Evolutionary conservation across 2,797 vertebrate species (phyloP).

Genomic region (Centroberyx gerrardi): DNA sequence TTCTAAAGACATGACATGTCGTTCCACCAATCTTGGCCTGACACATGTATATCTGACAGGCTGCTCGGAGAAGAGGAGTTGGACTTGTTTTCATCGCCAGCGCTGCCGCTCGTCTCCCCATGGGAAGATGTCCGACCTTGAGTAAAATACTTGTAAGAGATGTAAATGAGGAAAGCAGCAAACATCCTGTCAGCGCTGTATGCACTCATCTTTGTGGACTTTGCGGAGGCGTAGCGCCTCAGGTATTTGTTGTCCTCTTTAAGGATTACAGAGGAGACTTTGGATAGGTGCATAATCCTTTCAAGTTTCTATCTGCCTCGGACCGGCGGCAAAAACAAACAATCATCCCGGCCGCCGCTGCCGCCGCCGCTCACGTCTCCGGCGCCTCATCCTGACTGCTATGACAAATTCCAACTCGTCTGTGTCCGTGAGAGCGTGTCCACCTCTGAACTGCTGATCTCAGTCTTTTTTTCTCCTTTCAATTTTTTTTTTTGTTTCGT

Average conservation of each 20-base stretch:
- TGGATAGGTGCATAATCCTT: conserved; percentile 61
- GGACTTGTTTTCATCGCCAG: conserved; percentile 42
- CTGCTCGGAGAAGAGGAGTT: conserved; percentile 28
- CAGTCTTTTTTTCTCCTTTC: conserved; percentile 4
- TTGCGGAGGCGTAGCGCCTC: conserved; percentile 56
- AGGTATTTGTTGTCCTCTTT: conserved; percentile 75
- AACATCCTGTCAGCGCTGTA: conserved; percentile 48
- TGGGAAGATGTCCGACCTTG: conserved; percentile 61
- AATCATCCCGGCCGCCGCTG: not conserved
- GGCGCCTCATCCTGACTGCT: conserved; percentile 4
- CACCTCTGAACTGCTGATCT: conserved; percentile 60
- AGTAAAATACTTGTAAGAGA: conserved; percentile 46
- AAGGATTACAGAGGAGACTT: conserved; percentile 64
- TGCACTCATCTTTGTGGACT: conserved; percentile 53
- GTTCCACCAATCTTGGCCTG: conserved; percentile 7
- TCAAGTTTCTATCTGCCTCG: conserved; percentile 46
- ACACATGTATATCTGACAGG: conserved; percentile 24
- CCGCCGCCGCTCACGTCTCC: not conserved
- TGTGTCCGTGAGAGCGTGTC: conserved; percentile 46
- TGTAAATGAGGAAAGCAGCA: conserved; percentile 62
- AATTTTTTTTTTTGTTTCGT: conserved; percentile 6
- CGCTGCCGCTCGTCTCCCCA: conserved; percentile 27
- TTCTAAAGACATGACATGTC: conserved; percentile 14
- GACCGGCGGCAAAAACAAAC: conserved; percentile 45
- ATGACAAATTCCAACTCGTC: conserved; percentile 51